Base-by-base conservation (phyloP, 2,888 invertebrate species). In the Julus scanicus region DNA sequence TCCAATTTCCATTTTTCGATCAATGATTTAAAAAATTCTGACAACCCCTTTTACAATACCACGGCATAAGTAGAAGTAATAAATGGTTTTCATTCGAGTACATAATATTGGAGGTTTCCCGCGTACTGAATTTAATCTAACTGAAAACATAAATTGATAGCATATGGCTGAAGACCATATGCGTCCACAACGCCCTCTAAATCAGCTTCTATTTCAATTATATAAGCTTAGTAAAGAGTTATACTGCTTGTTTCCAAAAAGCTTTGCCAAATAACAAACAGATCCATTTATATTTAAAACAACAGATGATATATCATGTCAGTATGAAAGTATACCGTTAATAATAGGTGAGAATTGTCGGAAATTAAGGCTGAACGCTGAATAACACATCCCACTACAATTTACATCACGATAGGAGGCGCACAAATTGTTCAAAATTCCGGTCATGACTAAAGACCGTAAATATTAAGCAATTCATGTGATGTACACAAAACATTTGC, bases 281-380 rank as follows among this genome's bases (percentile, higher is more conserved):
- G n/a, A 20, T 13, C 37, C 37, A 80, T 80, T 80, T 80, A 37
- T 37, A 29, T 71, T 80, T 37, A 80, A 80, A 80, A 80, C 37
- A 80, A 80, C 80, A 80, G 13, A 80, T 37, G 37, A 80, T 80
- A 80, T 80, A 80, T 80, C 80, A 80, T 80, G 80, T n/a, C 63
- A 3, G 63, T n/a, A 63, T 63, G 63, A 4, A n/a, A 63, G 63
- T 15, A 53, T 13, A 80, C 37, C 80, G 80, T 37, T 37, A 37
- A 80, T 15, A 80, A 15, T 37, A 29, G 13, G 29, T 0, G 37
- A 15, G 80, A 80, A 37, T 71, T 71, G 63, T 71, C 20, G 20
- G 63, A 0, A 71, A 71, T 71, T 71, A 80, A 37, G 2, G 15
- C 4, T 29, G 15, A 80, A 37, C 15, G 37, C 29, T 4, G 37